phyloP scores from a whole-genome alignment of 2,888 invertebrate species.

The Acleris literana region DNA sequence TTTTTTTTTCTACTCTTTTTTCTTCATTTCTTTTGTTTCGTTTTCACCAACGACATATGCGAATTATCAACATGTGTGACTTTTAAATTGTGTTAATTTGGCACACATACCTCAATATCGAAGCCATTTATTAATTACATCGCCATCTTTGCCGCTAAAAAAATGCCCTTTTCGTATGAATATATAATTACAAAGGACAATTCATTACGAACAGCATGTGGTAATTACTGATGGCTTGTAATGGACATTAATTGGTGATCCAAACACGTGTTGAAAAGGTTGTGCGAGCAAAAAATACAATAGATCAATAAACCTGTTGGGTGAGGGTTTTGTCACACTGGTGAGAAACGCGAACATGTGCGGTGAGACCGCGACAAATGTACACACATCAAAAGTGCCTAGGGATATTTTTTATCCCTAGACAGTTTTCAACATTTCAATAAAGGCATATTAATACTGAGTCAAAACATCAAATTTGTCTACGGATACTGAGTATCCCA shows the following conservation, averaged over 20 bases:
- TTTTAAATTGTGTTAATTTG: not conserved
- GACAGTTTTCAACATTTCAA: too few relatives aligned
- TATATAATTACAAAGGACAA: not conserved
- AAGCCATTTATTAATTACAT: not conserved
- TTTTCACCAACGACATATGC: not conserved
- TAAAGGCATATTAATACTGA: too few relatives aligned
- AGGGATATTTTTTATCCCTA: too few relatives aligned
- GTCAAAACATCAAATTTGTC: too few relatives aligned
- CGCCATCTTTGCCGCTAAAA: not conserved
- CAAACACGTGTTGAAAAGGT: conserved; percentile 10
- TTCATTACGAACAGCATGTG: conserved; percentile 10
- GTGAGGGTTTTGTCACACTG: conserved; percentile 2
- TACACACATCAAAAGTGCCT: too few relatives aligned
- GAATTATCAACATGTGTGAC: not conserved
- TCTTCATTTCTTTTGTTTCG: too few relatives aligned
- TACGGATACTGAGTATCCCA: too few relatives aligned
- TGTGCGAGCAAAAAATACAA: conserved; percentile 10
- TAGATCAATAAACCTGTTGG: conserved; percentile 9
- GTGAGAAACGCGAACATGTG: not conserved
- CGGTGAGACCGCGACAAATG: not conserved
- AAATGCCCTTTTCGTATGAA: not conserved
- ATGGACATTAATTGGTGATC: conserved; percentile 13
- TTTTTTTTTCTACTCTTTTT: too few relatives aligned
- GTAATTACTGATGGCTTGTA: conserved; percentile 4
- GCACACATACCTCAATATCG: not conserved